A percentile compares a stretch with the other conserved stretches of the same genome.
Evolutionary conservation across 2,888 invertebrate genomes (phyloP).

Genomic region (Elegia similella): DNA sequence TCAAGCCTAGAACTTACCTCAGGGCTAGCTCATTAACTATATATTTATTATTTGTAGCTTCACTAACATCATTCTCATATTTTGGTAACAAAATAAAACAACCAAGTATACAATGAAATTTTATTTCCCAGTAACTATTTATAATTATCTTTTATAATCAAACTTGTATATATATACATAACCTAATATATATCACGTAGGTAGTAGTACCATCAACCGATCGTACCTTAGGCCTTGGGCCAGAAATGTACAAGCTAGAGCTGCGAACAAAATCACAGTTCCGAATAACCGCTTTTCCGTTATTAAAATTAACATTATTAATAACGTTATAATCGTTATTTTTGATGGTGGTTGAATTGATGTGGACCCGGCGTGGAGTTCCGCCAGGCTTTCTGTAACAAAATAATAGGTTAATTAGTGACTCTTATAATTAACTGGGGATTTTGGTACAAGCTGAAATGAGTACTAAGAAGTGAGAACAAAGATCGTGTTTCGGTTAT

Average conservation of each 20-base stretch:
- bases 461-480: too few species aligned
- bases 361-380: constrained; percentile 64
- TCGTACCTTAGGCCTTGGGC: constrained; percentile 45
- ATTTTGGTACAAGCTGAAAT: too few species aligned
- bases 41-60: too few species aligned
- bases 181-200: constrained; percentile 62
- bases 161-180: constrained; percentile 50
- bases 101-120: constrained; percentile 62
- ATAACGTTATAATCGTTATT: constrained; percentile 41
- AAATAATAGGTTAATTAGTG: constrained; percentile 43
- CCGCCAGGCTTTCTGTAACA: constrained; percentile 79
- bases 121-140: constrained; percentile 71
- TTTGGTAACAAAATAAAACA: constrained; percentile 37
- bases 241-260: constrained; percentile 38
- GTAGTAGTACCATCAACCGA: constrained; percentile 53
- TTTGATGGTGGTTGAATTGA: constrained; percentile 48
- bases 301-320: constrained; percentile 36
- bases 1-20: too few species aligned
- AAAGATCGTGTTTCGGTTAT: too few species aligned
- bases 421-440: constrained; percentile 10
- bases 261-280: constrained; percentile 47
- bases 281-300: constrained; percentile 42
- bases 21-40: too few species aligned
- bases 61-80: too few species aligned
- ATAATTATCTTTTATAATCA: constrained; percentile 50